Conservation (phyloP, 2,888 invertebrate species). For the Acleris cristana region DNA sequence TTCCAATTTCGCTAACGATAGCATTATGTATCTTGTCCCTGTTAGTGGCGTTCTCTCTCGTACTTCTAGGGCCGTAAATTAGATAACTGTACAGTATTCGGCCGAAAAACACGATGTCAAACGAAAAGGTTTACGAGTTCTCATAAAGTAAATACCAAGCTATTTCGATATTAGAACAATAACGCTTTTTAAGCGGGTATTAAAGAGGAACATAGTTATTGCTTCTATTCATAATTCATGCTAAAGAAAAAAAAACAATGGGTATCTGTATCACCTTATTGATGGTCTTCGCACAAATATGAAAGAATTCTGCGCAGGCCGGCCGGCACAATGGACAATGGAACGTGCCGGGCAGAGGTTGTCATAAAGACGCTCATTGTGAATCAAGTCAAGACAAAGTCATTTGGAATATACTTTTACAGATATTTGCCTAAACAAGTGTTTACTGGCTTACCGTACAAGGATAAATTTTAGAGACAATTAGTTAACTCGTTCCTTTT, state of each 20-base stretch:
- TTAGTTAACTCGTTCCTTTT: too few relatives aligned
- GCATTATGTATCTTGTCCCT: too few relatives aligned
- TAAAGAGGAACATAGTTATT: not conserved
- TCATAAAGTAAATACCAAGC: too few relatives aligned
- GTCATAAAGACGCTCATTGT: conserved; percentile 49
- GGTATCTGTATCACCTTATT: conserved; percentile 19
- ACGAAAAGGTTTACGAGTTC: too few relatives aligned
- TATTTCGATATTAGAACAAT: not conserved
- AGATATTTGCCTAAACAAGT: too few relatives aligned
- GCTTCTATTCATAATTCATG: conserved; percentile 1
- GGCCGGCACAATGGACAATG: conserved; percentile 71
- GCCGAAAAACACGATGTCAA: too few relatives aligned
- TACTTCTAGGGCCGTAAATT: too few relatives aligned
- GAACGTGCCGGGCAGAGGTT: conserved; percentile 51
- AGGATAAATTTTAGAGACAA: too few relatives aligned
- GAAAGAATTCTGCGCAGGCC: conserved; percentile 65
- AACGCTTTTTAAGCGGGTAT: not conserved
- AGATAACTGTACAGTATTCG: too few relatives aligned
- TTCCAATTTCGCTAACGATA: too few relatives aligned
- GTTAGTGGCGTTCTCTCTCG: too few relatives aligned
- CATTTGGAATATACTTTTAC: conserved; percentile 7
- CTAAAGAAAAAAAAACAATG: conserved; percentile 16
- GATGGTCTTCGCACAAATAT: conserved; percentile 60
- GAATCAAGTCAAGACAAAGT: conserved; percentile 39
- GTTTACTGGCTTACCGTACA: too few relatives aligned